Evolutionary conservation across 1,140 invertebrate genomes (phyloP).

Genomic region (Eumeta japonica): DNA sequence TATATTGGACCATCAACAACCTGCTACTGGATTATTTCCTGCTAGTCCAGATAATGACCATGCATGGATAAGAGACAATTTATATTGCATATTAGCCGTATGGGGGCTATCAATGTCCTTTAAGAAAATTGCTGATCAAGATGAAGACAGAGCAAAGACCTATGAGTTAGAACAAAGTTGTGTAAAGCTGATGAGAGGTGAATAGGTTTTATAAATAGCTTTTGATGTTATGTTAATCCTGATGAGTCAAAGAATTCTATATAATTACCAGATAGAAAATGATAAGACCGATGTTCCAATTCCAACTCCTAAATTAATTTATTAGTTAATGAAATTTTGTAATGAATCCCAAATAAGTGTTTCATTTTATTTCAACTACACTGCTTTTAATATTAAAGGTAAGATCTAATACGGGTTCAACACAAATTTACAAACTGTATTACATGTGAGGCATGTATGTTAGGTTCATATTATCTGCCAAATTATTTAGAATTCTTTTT

Average conservation of each 20-base stretch:
- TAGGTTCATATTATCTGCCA: too few species aligned
- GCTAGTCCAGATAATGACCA: conserved; percentile 84
- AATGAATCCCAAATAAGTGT: too few species aligned
- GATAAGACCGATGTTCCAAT: too few species aligned
- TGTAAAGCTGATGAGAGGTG: conserved; percentile 78
- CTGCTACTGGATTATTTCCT: conserved; percentile 90
- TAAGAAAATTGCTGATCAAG: conserved; percentile 97
- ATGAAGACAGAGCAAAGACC: conserved; percentile 96
- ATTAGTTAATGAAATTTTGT: too few species aligned
- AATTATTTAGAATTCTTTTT: too few species aligned
- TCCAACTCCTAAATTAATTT: too few species aligned
- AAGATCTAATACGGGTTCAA: too few species aligned
- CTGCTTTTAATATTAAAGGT: too few species aligned
- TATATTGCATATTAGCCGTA: conserved; percentile 94
- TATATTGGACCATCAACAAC: conserved; percentile 91
- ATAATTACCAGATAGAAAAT: not conserved
- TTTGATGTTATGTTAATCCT: too few species aligned
- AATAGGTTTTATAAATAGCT: conserved; percentile 6
- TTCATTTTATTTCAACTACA: too few species aligned
- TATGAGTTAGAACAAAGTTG: conserved; percentile 96
- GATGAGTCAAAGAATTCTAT: conserved; percentile 55
- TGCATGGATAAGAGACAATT: conserved; percentile 98
- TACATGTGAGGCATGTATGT: too few species aligned
- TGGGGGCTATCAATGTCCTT: conserved; percentile 98
- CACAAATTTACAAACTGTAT: too few species aligned